Conservation (phyloP, 2,888 invertebrate species). For the Proisotoma minuta region DNA sequence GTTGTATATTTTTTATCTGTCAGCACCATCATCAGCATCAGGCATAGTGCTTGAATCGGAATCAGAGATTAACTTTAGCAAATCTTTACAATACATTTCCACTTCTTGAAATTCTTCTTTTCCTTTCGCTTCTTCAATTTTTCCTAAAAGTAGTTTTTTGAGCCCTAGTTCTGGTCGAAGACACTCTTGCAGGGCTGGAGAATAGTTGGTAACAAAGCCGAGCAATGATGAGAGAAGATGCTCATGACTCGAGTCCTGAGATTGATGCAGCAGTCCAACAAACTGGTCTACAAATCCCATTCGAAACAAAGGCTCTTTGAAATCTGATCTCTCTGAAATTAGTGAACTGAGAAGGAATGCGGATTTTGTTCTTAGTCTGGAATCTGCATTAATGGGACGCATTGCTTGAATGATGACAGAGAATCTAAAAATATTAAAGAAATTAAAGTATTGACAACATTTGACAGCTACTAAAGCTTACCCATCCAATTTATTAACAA, state of each 20-base stretch:
- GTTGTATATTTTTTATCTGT: too few relatives aligned
- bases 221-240: background rate
- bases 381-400: background rate
- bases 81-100: conserved; percentile 1
- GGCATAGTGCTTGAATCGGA: too few relatives aligned
- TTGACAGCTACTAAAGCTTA: background rate
- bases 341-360: conserved; percentile 1
- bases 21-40: too few relatives aligned
- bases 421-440: background rate
- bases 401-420: background rate
- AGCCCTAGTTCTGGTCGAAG: background rate
- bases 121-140: background rate
- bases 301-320: background rate
- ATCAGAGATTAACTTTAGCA: background rate
- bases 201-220: background rate
- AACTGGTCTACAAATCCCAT: conserved; percentile 11
- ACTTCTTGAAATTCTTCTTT: background rate
- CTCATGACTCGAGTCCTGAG: conserved; percentile 4
- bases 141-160: background rate
- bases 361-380: conserved; percentile 1
- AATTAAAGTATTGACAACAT: background rate
- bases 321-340: background rate
- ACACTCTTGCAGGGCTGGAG: background rate
- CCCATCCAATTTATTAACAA: background rate
- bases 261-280: conserved; percentile 3